phyloP scores from a whole-genome alignment of 2,888 invertebrate species.

The Cataglyphis livida region DNA sequence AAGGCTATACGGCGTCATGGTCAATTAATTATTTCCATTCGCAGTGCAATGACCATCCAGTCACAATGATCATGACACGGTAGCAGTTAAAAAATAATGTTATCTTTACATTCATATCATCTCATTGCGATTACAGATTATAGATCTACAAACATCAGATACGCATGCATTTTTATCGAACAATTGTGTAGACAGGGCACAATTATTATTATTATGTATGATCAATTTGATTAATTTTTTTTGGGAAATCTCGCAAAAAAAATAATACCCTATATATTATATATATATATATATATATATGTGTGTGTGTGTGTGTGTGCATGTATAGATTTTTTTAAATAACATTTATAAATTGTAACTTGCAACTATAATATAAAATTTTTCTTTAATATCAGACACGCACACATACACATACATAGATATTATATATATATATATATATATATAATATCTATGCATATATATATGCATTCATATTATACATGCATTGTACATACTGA shows the following conservation, averaged over 20 bases:
- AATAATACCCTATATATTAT: no score
- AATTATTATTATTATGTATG: not conserved
- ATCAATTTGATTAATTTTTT: not conserved
- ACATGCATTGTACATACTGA: no score
- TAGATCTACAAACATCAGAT: not conserved
- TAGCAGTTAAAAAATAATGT: not conserved
- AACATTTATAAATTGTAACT: not conserved
- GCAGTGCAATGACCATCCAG: not conserved
- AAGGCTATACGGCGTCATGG: conserved; percentile 49
- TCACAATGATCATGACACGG: not conserved
- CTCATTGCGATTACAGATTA: not conserved
- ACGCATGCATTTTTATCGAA: not conserved
- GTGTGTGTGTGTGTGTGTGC: no score
- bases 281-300: not conserved
- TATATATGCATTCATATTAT: not conserved
- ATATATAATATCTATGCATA: no score
- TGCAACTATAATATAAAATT: not conserved
- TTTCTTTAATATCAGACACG: not conserved
- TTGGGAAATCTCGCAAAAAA: not conserved
- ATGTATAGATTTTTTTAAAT: no score
- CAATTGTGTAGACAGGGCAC: not conserved
- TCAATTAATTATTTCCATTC: not conserved
- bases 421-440: no score
- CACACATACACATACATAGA: no score
- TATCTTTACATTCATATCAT: not conserved